Evolutionary conservation across 2,888 invertebrate genomes (phyloP).

Genomic region (Tenthredo amoena): DNA sequence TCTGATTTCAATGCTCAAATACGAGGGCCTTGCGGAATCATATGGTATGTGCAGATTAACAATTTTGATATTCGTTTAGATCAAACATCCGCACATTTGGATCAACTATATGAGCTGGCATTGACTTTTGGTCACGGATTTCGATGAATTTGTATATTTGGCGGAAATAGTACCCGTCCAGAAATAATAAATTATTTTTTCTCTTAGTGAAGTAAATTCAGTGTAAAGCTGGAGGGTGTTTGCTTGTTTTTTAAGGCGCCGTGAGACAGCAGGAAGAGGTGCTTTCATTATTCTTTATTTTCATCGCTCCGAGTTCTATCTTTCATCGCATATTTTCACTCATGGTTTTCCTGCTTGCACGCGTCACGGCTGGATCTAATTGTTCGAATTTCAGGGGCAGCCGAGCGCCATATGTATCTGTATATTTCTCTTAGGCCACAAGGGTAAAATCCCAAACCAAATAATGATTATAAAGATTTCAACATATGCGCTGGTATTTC

Average conservation of each 20-base stretch:
- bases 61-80: not conserved
- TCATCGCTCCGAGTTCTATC: not conserved
- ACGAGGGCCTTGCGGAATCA: not conserved
- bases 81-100: not conserved
- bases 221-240: not conserved
- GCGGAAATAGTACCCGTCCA: not conserved
- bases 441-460: slow-evolving; percentile 48
- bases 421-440: slow-evolving; percentile 42
- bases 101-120: not conserved
- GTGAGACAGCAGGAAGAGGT: slow-evolving; percentile 5
- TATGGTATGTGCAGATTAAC: not conserved
- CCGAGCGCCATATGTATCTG: slow-evolving; percentile 25
- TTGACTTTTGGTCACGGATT: not conserved
- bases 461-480: slow-evolving; percentile 60
- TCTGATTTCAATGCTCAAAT: too few species aligned
- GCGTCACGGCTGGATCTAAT: slow-evolving; percentile 39
- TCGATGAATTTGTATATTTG: not conserved
- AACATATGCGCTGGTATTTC: slow-evolving; percentile 55
- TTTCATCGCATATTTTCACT: slow-evolving; percentile 28
- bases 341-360: slow-evolving; percentile 15
- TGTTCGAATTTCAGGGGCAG: slow-evolving; percentile 32
- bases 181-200: not conserved
- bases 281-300: slow-evolving; percentile 8
- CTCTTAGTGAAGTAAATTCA: not conserved
- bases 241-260: not conserved